Conservation (phyloP, 2,797 vertebrate species). For the Enteromius anoplus region DNA sequence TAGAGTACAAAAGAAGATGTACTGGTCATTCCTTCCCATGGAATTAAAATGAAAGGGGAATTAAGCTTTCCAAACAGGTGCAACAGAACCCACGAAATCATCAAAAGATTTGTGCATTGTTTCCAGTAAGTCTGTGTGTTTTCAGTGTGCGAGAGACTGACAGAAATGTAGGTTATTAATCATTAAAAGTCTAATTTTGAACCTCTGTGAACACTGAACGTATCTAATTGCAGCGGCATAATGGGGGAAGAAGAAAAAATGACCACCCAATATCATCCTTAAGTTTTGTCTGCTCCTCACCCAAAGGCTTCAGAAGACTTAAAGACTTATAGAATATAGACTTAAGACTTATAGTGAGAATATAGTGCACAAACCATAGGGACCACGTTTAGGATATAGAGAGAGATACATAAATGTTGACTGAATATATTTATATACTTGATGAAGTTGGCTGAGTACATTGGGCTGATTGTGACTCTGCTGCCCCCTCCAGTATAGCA, state of each 20-base stretch:
- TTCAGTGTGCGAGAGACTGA: not conserved
- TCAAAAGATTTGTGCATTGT: not conserved
- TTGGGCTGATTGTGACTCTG: constrained; percentile 23
- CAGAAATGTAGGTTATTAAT: not conserved
- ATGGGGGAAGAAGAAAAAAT: not conserved
- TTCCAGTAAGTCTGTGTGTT: not conserved
- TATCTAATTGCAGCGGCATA: not conserved
- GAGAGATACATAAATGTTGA: too few species aligned
- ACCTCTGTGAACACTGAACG: not conserved
- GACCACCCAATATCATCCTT: not conserved
- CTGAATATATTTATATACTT: not conserved
- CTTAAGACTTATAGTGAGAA: too few species aligned
- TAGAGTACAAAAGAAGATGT: not conserved
- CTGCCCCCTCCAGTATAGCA: constrained; percentile 56
- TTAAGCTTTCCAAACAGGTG: not conserved
- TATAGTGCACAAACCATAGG: not conserved
- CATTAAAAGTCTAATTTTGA: not conserved
- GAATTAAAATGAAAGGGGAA: not conserved
- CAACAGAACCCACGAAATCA: not conserved
- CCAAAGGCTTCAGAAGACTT: not conserved
- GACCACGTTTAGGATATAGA: not conserved
- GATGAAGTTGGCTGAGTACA: not conserved
- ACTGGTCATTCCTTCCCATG: not conserved
- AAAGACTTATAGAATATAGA: too few species aligned
- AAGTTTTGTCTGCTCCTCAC: not conserved